phyloP scores from a whole-genome alignment of 1,140 invertebrate species.

The Atta cephalotes region DNA sequence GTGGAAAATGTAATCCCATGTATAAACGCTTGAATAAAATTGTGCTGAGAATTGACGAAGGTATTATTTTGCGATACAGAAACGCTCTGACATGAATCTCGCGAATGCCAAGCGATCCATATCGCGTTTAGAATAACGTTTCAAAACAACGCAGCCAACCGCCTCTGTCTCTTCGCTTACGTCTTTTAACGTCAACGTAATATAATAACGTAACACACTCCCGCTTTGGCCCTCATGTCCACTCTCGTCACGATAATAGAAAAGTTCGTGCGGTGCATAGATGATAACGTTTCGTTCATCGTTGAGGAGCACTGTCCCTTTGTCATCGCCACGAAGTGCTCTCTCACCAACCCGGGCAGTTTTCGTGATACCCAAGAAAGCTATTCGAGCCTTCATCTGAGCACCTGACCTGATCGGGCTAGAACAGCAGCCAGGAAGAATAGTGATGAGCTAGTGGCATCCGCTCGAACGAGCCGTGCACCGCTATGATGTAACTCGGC shows the following conservation, averaged over 20 bases:
- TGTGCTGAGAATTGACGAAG: slow-evolving; percentile 16
- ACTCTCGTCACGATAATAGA: slow-evolving; percentile 57
- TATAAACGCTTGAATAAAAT: slow-evolving; percentile 12
- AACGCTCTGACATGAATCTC: neutral
- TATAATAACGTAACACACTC: slow-evolving; percentile 45
- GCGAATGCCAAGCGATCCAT: neutral
- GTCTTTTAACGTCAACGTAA: slow-evolving; percentile 20
- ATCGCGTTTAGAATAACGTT: slow-evolving; percentile 48
- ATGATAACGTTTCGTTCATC: slow-evolving; percentile 8
- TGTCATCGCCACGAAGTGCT: slow-evolving; percentile 7
- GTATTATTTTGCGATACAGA: slow-evolving; percentile 33
- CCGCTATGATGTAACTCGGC: slow-evolving; percentile 88
- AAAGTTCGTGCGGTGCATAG: slow-evolving; percentile 60
- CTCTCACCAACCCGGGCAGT: neutral
- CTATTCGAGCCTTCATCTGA: slow-evolving; percentile 75
- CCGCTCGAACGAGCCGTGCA: slow-evolving; percentile 70
- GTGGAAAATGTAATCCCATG: neutral
- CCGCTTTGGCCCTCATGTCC: slow-evolving; percentile 40
- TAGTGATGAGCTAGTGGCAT: slow-evolving; percentile 34
- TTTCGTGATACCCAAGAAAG: slow-evolving; percentile 31
- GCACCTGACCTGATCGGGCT: slow-evolving; percentile 66
- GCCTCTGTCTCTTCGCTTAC: slow-evolving; percentile 13
- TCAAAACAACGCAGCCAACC: slow-evolving; percentile 49
- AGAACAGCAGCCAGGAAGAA: slow-evolving; percentile 66
- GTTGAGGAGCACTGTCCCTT: slow-evolving; percentile 8